Evolutionary conservation across 2,113 vertebrate species (phyloP).

Genomic region (Illadopsis cleaveri): DNA sequence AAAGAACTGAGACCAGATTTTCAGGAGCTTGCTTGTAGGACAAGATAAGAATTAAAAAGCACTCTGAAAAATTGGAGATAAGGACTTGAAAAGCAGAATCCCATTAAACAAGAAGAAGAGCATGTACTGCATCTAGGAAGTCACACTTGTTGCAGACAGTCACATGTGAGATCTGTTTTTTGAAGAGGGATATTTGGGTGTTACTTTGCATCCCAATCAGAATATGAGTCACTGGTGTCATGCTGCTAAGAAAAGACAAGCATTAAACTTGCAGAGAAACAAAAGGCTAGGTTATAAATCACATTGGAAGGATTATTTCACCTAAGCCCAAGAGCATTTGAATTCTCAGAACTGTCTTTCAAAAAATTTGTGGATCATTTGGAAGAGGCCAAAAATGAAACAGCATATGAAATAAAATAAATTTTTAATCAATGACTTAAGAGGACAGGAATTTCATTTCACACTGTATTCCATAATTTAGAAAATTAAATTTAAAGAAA

Average conservation of each 20-base stretch:
- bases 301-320: not conserved
- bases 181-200: not conserved
- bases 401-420: not conserved
- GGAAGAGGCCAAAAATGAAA: not conserved
- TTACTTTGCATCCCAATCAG: not conserved
- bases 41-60: not conserved
- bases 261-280: not conserved
- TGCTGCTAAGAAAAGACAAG: not conserved
- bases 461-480: not conserved
- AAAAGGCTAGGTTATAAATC: not conserved
- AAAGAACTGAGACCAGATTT: not conserved
- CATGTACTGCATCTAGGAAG: not conserved
- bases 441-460: not conserved
- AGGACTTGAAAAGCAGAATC: not conserved
- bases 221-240: not conserved
- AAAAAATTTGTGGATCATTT: not conserved
- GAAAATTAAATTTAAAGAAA: not conserved
- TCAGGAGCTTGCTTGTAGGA: not conserved
- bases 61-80: not conserved
- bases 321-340: not conserved
- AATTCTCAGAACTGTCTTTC: not conserved
- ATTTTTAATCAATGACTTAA: not conserved
- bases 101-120: not conserved
- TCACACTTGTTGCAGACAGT: not conserved
- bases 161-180: not conserved